Base-by-base conservation (phyloP, 2,888 invertebrate species). In the Helleia helle region DNA sequence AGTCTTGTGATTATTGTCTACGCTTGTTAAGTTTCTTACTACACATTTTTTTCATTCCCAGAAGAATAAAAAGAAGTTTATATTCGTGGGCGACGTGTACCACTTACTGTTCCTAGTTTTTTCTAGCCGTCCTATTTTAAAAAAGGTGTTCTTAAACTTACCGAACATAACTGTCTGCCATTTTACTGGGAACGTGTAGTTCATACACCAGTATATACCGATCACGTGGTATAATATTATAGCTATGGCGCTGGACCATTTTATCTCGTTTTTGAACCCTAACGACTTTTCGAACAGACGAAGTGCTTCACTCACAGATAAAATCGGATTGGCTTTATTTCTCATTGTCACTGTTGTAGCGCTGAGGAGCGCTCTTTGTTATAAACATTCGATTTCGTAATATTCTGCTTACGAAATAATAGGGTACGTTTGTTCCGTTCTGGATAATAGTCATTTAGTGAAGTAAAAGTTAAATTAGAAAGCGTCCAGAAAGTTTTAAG, bases 181-280 rank as follows among this genome's bases (percentile, higher is more conserved):
- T 71, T 79, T 79, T 3, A 65, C 76, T 36, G 79, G 79, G 40
- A 79, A 65, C 36, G 76, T 65, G 47, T 66, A 79, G 43, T 69
- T 48, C 44, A 72, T 77, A 43, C 77, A 72, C 83, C 83, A 84
- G 47, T 73, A 74, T 22, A 72, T 56, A 38, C 70, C 81, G 29
- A 71, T 40, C 36, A 81, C 51, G 45, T 84, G 83, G 52, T 81
- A 80, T 11, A 74, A 43, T 24, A 54, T 59, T 29, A 83, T 74
- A 37, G 67, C 56, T 41, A 75, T 67, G 37, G 65, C 65, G 51
- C 65, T 76, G 0, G 58, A 48, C 83, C 83, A 84, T 61, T 84
- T 84, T 47, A 84, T 71, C 7, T 80, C 74, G 58, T 81, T 84
- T 63, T 77, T 61, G 48, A 75, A 80, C 1, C 75, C 75, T 38